Evolutionary conservation across 2,113 vertebrate genomes (phyloP), one percentile per base, ranked within the genome.

Genomic region (Heloderma charlesbogerti): DNA sequence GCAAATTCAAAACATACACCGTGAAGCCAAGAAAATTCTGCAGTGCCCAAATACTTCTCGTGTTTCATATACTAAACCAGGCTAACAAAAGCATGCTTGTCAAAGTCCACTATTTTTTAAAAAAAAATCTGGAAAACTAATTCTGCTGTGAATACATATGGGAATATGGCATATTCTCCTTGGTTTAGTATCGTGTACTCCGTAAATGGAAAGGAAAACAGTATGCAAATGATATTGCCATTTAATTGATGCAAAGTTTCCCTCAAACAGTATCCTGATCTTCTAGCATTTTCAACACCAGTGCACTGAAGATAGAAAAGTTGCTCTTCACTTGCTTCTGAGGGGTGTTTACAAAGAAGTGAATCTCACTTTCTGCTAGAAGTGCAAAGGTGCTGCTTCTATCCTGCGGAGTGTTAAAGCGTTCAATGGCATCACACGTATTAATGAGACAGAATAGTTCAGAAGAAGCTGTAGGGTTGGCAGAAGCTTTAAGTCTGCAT

Each of bases 1-100:
- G 82, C 91, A 94, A 91, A 94, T 92, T 93, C 88, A 93, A 93
- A 96, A 86, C 93, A 94, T 92, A 93, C 90, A 84, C 43, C 81
- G 89, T 6, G 54, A 31, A 92, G 54, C 40, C 71, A 43, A 77
- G 57, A 54, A 37, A 78, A 88, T 37, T 34, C 43, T 57, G 7
- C 77, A 82, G 67, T 89, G 57, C 69, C 92, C 81, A 92, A 93
- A 93, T 20, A 87, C 66, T 57, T 93, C 83, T 57, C 3, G 63
- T 75, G 16, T 9, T 95, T 95, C 77, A 87, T 77, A 60, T 77
- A 90, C 91, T 86, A 57, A 90, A 80, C 1, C 74, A 91, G 92
- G 63, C 91, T 84, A 94, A 93, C 7, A 93, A 84, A 84, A 48
- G 29, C 37, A 74, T 48, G 13, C 7, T 51, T 63, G 51, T 71